Evolutionary conservation across 2,797 vertebrate species (phyloP), one percentile per base, ranked within the genome.

Genomic region (Arrhamphus sclerolepis): DNA sequence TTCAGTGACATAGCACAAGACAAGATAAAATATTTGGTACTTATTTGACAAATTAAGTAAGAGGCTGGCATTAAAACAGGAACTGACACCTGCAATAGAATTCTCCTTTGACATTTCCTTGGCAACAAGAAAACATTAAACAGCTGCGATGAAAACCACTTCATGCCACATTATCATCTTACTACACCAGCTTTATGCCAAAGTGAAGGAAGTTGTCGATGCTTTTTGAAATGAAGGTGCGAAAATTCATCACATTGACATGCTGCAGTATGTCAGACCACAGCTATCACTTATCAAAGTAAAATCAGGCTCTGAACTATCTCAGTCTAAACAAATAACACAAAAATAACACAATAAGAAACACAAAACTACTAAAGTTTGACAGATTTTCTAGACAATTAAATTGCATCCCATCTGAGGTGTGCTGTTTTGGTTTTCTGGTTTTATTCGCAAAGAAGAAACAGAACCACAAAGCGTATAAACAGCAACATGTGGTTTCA

Each of bases 171-270:
- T 51, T 3, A 47, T 7, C 39, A 20, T 31, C 6, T 4, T 8
- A 29, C 1, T 54, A 28, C 17, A 18, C 40, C n/a, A 26, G 47
- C 34, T 8, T 3, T 0, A 2, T 70, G 41, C n/a, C 63, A 68
- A 11, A 3, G 7, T 52, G 26, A 51, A 66, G 75, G 75, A 82
- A 77, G 67, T 43, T 28, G 34, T 6, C 9, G 1, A 11, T 10
- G 20, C 14, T 4, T 38, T 14, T 39, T 41, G 1, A 24, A 2
- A 10, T 6, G 6, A 16, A 72, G 64, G 77, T 81, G 80, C 67
- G 72, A 80, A 69, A 71, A 56, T 13, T 22, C 2, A 5, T 34
- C 38, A 21, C 18, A 3, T 34, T 13, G 20, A 42, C 38, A 10
- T 17, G 29, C 17, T 18, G 21, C 53, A 67, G 24, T 11, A 10